Base-by-base conservation (phyloP, 2,113 vertebrate species). In the Myodes glareolus region DNA sequence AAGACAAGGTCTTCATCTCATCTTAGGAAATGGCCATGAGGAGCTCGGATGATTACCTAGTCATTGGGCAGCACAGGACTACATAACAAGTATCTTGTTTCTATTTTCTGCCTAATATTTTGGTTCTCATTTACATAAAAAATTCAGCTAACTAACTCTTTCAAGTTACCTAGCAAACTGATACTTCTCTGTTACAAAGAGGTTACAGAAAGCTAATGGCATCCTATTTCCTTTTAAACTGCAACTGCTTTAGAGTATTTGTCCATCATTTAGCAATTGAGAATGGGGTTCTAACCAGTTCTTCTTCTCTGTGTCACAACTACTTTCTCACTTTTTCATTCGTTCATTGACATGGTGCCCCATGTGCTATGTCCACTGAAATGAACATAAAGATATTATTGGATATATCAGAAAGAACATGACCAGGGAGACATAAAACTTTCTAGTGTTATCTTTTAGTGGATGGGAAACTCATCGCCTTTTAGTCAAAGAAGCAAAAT, bases 11-110 rank as follows among this genome's bases (percentile, higher is more conserved):
- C 47, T 61, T 85, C 42, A 27, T 88, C 4, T 95, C 63, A 67
- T 55, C 65, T 94, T 84, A 90, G 75, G 95, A 98, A 97, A 36
- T 33, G 85, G 8, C 11, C 33, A 33, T 17, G 10, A 70, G 27
- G 39, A 45, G 12, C 9, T 93, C 82, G 23, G 47, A 73, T 92
- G 95, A 76, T 87, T 39, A 82, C n/a, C 19, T 91, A 84, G n/a
- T 91, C 67, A 82, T 70, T 92, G 77, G 8, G 1, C 3, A 88
- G 86, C 23, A 70, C 0, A 88, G 33, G 33, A 67, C 45, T 84
- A 73, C 6, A 19, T 94, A 82, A 88, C 45, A n/a, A 89, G 8
- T 72, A 68, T 73, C 70, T 90, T 47, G n/a, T 4, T 92, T 89
- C 86, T 82, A 58, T 61, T 65, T 73, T 80, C 81, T 14, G 11